These are phyloP conservation scores for Mobula hypostoma DNA, from an alignment of 2,113 vertebrate genomes.

Conservation along the genomic window DNA sequence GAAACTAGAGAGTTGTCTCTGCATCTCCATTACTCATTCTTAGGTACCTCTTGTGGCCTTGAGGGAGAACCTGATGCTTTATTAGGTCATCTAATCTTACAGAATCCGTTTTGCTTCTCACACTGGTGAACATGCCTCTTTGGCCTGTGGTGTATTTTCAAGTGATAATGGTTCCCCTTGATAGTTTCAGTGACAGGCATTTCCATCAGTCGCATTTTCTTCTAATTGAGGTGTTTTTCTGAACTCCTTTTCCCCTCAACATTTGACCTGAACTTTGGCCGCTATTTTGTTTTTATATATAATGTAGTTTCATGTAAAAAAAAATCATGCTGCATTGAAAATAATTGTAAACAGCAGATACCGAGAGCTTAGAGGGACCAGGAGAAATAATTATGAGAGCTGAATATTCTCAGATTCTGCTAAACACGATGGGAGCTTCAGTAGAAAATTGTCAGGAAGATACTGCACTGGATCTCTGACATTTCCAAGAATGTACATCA, in stretches of 20 bases:
- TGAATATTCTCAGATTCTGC: background rate
- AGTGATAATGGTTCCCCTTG: background rate
- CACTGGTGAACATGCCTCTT: background rate
- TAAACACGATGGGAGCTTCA: background rate
- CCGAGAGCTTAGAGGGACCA: background rate
- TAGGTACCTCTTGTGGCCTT: background rate
- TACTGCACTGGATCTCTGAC: background rate
- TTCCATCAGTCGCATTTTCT: background rate
- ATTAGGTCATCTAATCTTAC: background rate
- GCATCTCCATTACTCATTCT: background rate
- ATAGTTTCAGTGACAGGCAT: background rate
- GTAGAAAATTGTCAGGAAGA: background rate
- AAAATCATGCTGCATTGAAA: background rate
- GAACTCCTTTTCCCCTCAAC: background rate
- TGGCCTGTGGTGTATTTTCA: slow-evolving; percentile 7
- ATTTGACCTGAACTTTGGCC: background rate
- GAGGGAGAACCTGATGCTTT: background rate
- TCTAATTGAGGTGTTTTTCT: background rate
- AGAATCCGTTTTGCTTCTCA: background rate
- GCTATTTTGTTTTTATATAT: background rate
- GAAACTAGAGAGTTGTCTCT: background rate
- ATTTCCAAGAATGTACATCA: background rate
- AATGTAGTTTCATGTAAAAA: no score
- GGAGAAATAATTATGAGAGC: background rate
- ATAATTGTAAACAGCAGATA: background rate